Evolutionary conservation across 2,888 invertebrate species (phyloP).

Genomic region (Coleophora flavipennella): DNA sequence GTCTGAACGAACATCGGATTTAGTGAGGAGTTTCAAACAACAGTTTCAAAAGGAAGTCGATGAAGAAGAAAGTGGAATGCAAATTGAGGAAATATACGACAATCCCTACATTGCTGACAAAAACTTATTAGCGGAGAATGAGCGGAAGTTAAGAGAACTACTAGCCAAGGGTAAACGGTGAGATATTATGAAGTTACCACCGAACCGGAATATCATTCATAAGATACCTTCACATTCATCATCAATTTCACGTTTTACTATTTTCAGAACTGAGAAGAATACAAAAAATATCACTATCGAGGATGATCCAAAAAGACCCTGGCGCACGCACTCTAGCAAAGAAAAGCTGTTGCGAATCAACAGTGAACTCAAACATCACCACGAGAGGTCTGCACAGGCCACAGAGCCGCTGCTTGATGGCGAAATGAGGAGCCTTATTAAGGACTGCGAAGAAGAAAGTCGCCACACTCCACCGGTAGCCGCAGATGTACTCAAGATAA

Average conservation of each 20-base stretch:
- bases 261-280: conserved; percentile 33
- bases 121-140: conserved; percentile 41
- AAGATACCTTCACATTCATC: background rate
- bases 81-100: conserved; percentile 20
- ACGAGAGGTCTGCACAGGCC: conserved; percentile 32
- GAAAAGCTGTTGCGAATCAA: conserved; percentile 53
- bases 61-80: conserved; percentile 23
- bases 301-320: conserved; percentile 48
- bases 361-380: conserved; percentile 45
- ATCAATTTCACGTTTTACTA: background rate
- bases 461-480: conserved; percentile 22
- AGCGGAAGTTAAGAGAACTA: conserved; percentile 39
- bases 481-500: conserved; percentile 33
- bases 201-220: too few relatives aligned
- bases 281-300: conserved; percentile 14
- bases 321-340: conserved; percentile 52
- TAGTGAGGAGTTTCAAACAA: conserved; percentile 43
- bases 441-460: conserved; percentile 35
- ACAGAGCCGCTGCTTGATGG: conserved; percentile 37
- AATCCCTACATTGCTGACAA: conserved; percentile 51
- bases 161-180: conserved; percentile 37
- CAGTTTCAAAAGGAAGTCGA: conserved; percentile 36
- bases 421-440: conserved; percentile 41
- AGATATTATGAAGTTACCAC: conserved; percentile 8
- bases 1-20: conserved; percentile 40